These are phyloP conservation scores for Linnaemya vulpina DNA, from an alignment of 2,888 invertebrate genomes.

Conservation along the genomic window DNA sequence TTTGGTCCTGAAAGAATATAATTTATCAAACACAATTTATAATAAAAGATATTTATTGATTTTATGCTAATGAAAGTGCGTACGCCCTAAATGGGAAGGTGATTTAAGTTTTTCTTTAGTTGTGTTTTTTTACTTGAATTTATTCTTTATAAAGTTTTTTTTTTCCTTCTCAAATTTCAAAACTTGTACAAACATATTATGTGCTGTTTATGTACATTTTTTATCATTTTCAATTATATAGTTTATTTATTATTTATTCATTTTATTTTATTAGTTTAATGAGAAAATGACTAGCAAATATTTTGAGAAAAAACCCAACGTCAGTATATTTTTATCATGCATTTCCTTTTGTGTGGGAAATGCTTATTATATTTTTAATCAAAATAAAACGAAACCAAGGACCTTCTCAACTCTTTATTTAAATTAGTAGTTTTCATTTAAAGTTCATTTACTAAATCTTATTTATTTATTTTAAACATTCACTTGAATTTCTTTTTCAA, in stretches of 20 bases:
- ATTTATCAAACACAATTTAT: conserved; percentile 37
- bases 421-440: conserved; percentile 35
- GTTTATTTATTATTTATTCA: too few species aligned
- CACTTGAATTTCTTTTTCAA: not conserved
- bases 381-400: conserved; percentile 79
- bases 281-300: conserved; percentile 7
- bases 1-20: conserved; percentile 19
- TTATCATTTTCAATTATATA: conserved; percentile 53
- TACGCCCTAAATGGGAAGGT: conserved; percentile 72
- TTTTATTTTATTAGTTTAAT: conserved; percentile 14
- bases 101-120: conserved; percentile 51
- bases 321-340: conserved; percentile 56
- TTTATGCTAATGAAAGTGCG: conserved; percentile 63
- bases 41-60: conserved; percentile 58
- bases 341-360: conserved; percentile 63
- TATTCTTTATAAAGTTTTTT: not conserved
- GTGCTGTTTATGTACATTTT: conserved; percentile 57
- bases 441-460: not conserved
- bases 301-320: conserved; percentile 49
- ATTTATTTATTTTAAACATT: conserved; percentile 2
- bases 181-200: conserved; percentile 64
- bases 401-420: conserved; percentile 81
- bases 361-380: conserved; percentile 51
- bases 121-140: conserved; percentile 11
- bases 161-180: conserved; percentile 35